Evolutionary conservation across 1,140 invertebrate genomes (phyloP), one percentile per base, ranked within the genome.

Genomic region (Babylonia areolata): DNA sequence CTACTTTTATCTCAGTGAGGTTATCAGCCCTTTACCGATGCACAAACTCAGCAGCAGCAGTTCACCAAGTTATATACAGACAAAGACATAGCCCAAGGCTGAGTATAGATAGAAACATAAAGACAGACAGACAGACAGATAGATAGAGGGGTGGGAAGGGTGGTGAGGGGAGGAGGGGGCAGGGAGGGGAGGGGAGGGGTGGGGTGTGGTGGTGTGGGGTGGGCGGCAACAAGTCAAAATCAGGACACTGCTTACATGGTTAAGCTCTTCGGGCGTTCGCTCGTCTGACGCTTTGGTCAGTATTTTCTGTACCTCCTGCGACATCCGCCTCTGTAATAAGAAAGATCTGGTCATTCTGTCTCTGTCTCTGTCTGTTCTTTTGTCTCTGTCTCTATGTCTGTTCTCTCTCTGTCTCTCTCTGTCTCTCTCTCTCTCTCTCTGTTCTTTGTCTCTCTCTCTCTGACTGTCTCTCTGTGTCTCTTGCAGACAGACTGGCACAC

Each of bases 161-260:
- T n/a, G n/a, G n/a, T n/a, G n/a, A n/a, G n/a, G n/a, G n/a, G n/a
- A n/a, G n/a, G n/a, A n/a, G n/a, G n/a, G n/a, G n/a, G n/a, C n/a
- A n/a, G n/a, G n/a, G n/a, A n/a, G n/a, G n/a, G n/a, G n/a, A n/a
- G n/a, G n/a, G n/a, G n/a, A n/a, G n/a, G n/a, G n/a, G n/a, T n/a
- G n/a, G n/a, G n/a, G n/a, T n/a, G n/a, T n/a, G n/a, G n/a, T n/a
- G n/a, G n/a, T n/a, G n/a, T n/a, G n/a, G n/a, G n/a, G n/a, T n/a
- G n/a, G n/a, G n/a, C n/a, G n/a, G n/a, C n/a, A n/a, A n/a, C n/a
- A n/a, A n/a, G n/a, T n/a, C n/a, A n/a, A n/a, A n/a, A n/a, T n/a
- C n/a, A n/a, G n/a, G n/a, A n/a, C n/a, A n/a, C 78, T 81, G 89
- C 90, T 85, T 86, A 89, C 9, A 39, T 81, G 54, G 87, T 82